Evolutionary conservation across 2,797 vertebrate genomes (phyloP), one percentile per base, ranked within the genome.

Genomic region (Clarias laeviceps): DNA sequence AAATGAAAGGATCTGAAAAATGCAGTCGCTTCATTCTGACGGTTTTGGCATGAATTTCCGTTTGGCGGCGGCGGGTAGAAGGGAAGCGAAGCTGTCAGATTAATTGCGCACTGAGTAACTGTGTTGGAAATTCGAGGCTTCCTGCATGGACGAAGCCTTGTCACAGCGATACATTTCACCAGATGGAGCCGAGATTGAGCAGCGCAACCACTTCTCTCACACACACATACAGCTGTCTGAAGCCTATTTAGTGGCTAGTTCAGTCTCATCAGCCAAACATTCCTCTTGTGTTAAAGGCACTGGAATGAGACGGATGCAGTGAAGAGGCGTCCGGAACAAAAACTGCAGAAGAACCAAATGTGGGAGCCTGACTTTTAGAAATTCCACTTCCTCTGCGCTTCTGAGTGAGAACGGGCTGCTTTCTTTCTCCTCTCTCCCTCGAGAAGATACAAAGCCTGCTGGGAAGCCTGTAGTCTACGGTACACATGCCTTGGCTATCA

Each of bases 11-110:
- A 22, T 83, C 88, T 89, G 91, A 88, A 86, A 83, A 37, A 87
- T 74, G 90, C 91, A 88, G 50, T 80, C 54, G 80, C 90, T 89
- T 83, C 77, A 83, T 62, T 76, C 82, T 84, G 61, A 85, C 84
- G 76, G 74, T 85, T 78, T 88, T 84, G 85, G 64, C 88, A 92
- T 91, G 93, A 94, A 94, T 94, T 91, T 94, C 91, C 91, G 84
- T 70, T 89, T 85, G 86, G 88, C 88, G 65, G 88, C 87, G 57
- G 45, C 65, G 77, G 80, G 85, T 34, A 84, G 85, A 89, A 90
- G 91, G 91, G 92, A 88, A 84, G 79, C 61, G 9, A 83, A 87
- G 61, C 88, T 65, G 91, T 89, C 89, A 87, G 90, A 90, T 91
- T 93, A 90, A 92, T 89, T 91, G 90, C 87, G 69, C 87, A 79